These are phyloP conservation scores for Yponomeuta malinellus DNA, from an alignment of 2,888 invertebrate species.

Conservation along the genomic window DNA sequence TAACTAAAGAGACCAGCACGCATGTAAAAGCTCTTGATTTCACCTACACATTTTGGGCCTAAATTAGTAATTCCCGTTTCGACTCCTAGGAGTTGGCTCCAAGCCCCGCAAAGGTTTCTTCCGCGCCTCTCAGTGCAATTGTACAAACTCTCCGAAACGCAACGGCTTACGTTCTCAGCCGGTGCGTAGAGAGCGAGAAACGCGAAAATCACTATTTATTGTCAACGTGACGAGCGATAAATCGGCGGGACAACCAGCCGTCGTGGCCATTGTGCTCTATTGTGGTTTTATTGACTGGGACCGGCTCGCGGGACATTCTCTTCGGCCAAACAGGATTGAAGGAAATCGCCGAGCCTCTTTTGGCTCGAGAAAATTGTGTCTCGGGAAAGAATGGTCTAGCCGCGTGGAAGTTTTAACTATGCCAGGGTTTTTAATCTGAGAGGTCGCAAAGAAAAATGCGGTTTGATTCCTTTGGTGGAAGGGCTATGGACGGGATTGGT, in stretches of 20 bases:
- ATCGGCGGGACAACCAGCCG: conserved; percentile 46
- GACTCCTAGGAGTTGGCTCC: too few relatives aligned
- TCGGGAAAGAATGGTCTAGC: background rate
- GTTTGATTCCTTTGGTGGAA: too few relatives aligned
- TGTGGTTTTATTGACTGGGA: conserved; percentile 30
- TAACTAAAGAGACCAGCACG: too few relatives aligned
- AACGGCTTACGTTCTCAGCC: conserved; percentile 35
- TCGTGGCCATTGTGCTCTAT: conserved; percentile 37
- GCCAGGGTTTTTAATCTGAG: too few relatives aligned
- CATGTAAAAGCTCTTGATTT: too few relatives aligned
- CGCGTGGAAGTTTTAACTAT: too few relatives aligned
- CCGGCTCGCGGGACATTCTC: background rate
- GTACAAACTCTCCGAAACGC: background rate
- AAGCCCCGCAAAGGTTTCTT: too few relatives aligned
- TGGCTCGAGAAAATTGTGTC: background rate
- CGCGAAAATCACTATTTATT: conserved; percentile 73
- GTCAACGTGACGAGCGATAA: conserved; percentile 70
- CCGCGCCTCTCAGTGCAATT: too few relatives aligned
- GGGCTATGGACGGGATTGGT: too few relatives aligned
- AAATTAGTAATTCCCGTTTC: too few relatives aligned
- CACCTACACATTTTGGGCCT: too few relatives aligned
- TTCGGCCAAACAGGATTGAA: background rate
- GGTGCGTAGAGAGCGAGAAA: conserved; percentile 44
- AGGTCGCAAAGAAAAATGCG: too few relatives aligned
- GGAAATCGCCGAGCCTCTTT: background rate